phyloP scores from a whole-genome alignment of 2,113 vertebrate species.

The Tyrannus savana region DNA sequence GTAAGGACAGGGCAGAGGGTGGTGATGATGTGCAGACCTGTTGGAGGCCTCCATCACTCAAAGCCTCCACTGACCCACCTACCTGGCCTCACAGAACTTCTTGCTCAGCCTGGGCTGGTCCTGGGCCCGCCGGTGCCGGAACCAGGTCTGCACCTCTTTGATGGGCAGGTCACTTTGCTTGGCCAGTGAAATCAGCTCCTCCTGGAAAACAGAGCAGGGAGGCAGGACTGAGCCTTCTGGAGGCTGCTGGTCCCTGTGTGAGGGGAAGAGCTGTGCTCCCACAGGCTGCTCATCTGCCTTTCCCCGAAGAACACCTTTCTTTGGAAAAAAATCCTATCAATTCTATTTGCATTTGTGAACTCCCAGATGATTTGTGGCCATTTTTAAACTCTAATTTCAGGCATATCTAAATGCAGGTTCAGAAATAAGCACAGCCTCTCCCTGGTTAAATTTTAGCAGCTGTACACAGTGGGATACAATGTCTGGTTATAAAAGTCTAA shows the following conservation, averaged over 20 bases:
- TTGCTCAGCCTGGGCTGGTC: neutral
- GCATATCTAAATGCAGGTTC: neutral
- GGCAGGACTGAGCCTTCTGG: neutral
- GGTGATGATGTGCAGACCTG: neutral
- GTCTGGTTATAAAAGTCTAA: neutral
- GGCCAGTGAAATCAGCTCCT: neutral
- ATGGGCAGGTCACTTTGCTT: neutral
- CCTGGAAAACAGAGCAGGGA: neutral
- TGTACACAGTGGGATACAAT: neutral
- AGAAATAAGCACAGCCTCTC: neutral
- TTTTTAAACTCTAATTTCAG: neutral
- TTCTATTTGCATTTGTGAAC: neutral
- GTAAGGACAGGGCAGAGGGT: neutral
- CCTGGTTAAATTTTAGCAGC: neutral
- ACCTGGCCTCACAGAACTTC: neutral
- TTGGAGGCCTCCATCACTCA: neutral
- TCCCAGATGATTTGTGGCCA: neutral
- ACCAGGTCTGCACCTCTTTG: neutral
- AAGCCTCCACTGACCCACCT: neutral
- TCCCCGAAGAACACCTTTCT: neutral
- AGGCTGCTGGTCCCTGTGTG: neutral
- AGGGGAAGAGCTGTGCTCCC: neutral
- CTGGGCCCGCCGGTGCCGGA: neutral
- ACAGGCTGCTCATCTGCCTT: neutral
- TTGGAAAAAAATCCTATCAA: neutral